Base-by-base conservation (phyloP, 2,888 invertebrate species). In the Maniola hyperantus region DNA sequence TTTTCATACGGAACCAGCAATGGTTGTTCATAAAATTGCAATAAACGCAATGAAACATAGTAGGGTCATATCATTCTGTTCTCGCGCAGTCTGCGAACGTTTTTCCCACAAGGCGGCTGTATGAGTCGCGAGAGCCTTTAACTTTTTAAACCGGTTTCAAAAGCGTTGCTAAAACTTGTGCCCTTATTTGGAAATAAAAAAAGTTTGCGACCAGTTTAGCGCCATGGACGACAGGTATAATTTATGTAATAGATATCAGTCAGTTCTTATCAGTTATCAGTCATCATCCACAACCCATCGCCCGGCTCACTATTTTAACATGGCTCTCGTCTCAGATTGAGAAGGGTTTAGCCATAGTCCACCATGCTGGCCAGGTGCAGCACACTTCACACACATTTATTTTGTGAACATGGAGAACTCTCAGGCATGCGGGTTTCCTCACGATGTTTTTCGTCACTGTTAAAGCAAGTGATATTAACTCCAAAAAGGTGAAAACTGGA, bases 81-180 rank as follows among this genome's bases (percentile, higher is more conserved):
- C 73, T 72, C 78, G 73, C 79, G 81, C 88, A 90, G 91, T 91
- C 83, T 80, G 83, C 73, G 74, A 76, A 77, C 77, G 82, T 82
- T 84, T 81, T 83, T 82, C 87, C 83, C 73, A 65, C 79, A 70
- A 76, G 78, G 79, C 78, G 89, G 89, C 83, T 83, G 90, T 87
- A 78, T 78, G 75, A 70, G 64, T 73, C 74, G 77, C 74, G 77
- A 48, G 77, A 75, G 73, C 67, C 71, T 60, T 63, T 60, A 78
- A 83, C 69, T 71, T 73, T 62, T 68, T 60, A 78, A 83, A 85
- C 87, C 79, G 76, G 85, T 83, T 83, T 76, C 73, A 73, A 74
- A 78, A 78, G 81, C 61, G 70, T 74, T 76, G 74, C 61, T 74
- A 51, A 62, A 64, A 65, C 61, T 18, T 53, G 57, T 68, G 55